Base-by-base conservation (phyloP, 2,113 vertebrate species). In the Heterochromis multidens region DNA sequence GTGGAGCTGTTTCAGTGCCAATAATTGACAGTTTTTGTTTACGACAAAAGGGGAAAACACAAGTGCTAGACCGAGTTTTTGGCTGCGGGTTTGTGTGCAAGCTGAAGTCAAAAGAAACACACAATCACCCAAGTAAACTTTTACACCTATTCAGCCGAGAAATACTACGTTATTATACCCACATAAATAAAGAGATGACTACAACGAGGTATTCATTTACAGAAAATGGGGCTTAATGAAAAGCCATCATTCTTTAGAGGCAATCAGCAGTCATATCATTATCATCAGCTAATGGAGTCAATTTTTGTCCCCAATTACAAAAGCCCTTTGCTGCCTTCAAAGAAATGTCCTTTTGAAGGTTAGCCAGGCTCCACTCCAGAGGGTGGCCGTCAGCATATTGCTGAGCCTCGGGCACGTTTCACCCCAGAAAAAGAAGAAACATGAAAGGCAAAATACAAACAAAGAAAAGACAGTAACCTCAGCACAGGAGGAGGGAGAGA, bases 311-410 rank as follows among this genome's bases (percentile, higher is more conserved):
- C 79, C 82, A 80, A 85, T 86, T 89, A 88, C 74, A 89, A 88
- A 33, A 7, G 72, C 80, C 79, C 49, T 82, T 63, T 27, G 72
- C 88, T 81, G 89, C 89, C 83, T 85, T 91, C 56, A 74, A 92
- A 92, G 86, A 90, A 88, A 87, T 29, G 83, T 79, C 80, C 85
- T 81, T 90, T 81, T 94, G 90, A 93, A 92, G 92, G 93, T 94
- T 92, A 91, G 87, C 93, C 94, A 92, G 84, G 88, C 86, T 17
- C 52, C 61, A 9, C 82, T 84, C 78, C 40, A 86, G 89, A 89
- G 90, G 79, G 43, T 11, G 12, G 63, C 87, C 49, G 7, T 84
- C 89, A 83, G 90, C 92, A 93, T 90, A 84, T 86, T 87, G 89
- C 84, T 27, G 29, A 6, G 54, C 92, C 89, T 83, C 31, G 29